Evolutionary conservation across 2,113 vertebrate genomes (phyloP).

Genomic region (Tachycineta bicolor): DNA sequence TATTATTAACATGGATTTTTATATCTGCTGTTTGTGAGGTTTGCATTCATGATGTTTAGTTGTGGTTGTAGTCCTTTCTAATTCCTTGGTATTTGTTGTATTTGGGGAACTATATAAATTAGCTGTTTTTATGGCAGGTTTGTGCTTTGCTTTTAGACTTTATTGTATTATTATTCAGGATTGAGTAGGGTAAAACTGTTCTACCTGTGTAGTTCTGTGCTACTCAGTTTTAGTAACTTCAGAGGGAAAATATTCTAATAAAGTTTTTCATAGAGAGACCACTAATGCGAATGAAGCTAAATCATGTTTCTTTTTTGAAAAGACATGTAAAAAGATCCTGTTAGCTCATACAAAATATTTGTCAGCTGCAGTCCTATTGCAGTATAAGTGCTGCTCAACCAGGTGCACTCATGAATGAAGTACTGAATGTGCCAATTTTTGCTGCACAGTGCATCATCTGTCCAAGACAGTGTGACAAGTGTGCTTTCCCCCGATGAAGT

Average conservation of each 20-base stretch:
- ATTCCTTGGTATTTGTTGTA: neutral
- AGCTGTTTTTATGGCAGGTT: neutral
- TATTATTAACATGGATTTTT: neutral
- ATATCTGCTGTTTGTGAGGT: rapidly evolving
- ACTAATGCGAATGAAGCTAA: neutral
- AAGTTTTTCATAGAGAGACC: neutral
- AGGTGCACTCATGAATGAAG: neutral
- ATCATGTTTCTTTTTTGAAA: neutral
- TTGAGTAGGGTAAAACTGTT: neutral
- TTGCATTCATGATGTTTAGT: neutral
- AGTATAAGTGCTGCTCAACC: neutral
- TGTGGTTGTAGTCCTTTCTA: neutral
- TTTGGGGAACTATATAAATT: neutral
- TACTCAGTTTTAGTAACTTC: neutral
- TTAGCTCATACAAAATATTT: neutral
- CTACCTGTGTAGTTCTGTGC: neutral
- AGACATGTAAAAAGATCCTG: rapidly evolving
- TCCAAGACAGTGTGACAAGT: neutral
- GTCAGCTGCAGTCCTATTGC: neutral
- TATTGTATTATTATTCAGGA: neutral
- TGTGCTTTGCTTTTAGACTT: neutral
- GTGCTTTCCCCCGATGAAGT: neutral
- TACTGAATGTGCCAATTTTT: neutral
- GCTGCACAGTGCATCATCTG: neutral
- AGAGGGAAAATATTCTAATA: neutral